phyloP scores from a whole-genome alignment of 2,113 vertebrate genomes.

The Ellobius talpinus region DNA sequence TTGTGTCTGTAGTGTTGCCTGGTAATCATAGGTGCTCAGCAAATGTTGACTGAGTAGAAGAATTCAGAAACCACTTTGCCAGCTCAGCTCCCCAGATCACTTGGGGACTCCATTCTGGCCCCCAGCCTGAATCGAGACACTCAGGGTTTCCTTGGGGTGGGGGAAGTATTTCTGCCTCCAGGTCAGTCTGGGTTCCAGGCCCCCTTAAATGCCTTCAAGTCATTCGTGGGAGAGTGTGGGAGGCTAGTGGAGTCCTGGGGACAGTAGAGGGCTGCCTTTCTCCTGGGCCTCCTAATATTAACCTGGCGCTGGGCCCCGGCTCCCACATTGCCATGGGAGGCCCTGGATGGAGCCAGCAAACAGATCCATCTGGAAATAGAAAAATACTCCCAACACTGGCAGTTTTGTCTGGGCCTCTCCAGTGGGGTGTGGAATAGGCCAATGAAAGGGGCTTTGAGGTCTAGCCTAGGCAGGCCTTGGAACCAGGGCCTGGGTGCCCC shows the following conservation, averaged over 20 bases:
- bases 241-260: slow-evolving; percentile 78
- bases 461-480: neutral
- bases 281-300: slow-evolving; percentile 72
- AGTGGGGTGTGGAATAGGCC: slow-evolving; percentile 56
- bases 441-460: slow-evolving; percentile 77
- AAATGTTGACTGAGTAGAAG: neutral
- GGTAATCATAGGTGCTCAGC: neutral
- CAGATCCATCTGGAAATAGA: slow-evolving; percentile 74
- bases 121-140: neutral
- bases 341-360: slow-evolving; percentile 76
- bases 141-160: slow-evolving; percentile 3
- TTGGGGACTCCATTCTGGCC: slow-evolving; percentile 6
- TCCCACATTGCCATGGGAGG: slow-evolving; percentile 79
- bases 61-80: neutral
- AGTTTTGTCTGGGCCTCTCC: slow-evolving; percentile 60
- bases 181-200: neutral
- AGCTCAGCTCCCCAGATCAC: neutral
- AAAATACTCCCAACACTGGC: slow-evolving; percentile 76
- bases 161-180: neutral
- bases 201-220: slow-evolving; percentile 78
- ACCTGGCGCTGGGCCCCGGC: slow-evolving; percentile 73
- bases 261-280: slow-evolving; percentile 68
- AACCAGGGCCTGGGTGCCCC: neutral
- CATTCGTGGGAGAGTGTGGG: slow-evolving; percentile 67
- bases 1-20: neutral